These are phyloP conservation scores for Rotaria socialis DNA, from an alignment of 2,888 invertebrate genomes.

Conservation along the genomic window DNA sequence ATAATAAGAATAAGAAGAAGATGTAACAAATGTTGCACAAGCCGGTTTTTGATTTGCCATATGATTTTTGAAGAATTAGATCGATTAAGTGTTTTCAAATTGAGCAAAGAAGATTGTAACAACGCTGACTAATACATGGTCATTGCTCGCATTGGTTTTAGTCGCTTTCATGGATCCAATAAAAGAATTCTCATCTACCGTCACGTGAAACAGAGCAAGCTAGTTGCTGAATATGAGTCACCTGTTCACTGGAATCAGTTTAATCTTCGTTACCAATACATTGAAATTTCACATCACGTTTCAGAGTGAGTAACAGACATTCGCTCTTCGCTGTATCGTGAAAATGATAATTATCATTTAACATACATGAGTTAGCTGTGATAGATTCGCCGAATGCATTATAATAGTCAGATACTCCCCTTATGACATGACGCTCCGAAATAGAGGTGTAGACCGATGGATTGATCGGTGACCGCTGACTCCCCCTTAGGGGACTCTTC, in stretches of 20 bases:
- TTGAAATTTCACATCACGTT: accelerated
- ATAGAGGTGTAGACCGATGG: background rate
- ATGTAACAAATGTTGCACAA: too few species aligned
- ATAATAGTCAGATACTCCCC: background rate
- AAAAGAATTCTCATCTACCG: background rate
- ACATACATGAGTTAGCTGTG: background rate
- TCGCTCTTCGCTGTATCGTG: too few species aligned
- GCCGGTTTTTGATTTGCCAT: too few species aligned
- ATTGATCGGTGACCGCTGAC: too few species aligned
- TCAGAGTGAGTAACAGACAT: too few species aligned
- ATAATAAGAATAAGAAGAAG: too few species aligned
- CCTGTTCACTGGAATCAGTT: too few species aligned
- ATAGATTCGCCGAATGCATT: background rate
- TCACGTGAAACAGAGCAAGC: background rate
- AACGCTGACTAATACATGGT: background rate
- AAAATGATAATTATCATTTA: too few species aligned
- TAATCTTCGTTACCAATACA: background rate
- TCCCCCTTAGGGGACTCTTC: too few species aligned
- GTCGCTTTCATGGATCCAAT: background rate
- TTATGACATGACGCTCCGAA: background rate
- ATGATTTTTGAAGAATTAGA: too few species aligned
- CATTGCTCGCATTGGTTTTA: background rate
- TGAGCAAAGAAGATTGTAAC: too few species aligned
- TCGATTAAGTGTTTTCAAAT: too few species aligned
- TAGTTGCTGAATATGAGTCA: background rate